Conservation (phyloP, 92 coral and sea anemone species). For the Actinernus sp. region DNA sequence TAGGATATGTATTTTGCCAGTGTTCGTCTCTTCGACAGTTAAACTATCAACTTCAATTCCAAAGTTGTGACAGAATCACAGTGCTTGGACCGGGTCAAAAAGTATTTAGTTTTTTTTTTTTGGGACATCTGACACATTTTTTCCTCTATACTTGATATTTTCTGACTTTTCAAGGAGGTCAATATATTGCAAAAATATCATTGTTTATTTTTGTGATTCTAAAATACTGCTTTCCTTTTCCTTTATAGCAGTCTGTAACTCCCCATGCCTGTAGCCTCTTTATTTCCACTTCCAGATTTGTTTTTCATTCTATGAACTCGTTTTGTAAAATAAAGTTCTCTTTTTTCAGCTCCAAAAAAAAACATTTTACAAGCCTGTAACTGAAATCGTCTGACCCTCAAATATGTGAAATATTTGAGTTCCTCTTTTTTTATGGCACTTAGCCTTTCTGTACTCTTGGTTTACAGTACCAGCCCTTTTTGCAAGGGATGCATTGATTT, state of each 20-base stretch:
- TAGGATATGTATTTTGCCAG: too few relatives aligned
- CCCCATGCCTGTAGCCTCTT: slow-evolving; percentile 55
- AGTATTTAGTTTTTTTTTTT: slow-evolving; percentile 62
- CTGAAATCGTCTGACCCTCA: slow-evolving; percentile 62
- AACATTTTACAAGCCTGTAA: slow-evolving; percentile 38
- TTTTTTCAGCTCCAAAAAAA: slow-evolving; percentile 39
- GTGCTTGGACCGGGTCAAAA: slow-evolving; percentile 53
- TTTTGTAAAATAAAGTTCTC: slow-evolving; percentile 42
- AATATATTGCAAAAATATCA: too few relatives aligned
- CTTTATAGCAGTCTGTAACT: slow-evolving; percentile 38
- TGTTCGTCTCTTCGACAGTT: slow-evolving; percentile 56
- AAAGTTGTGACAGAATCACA: slow-evolving; percentile 62
- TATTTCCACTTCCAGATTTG: slow-evolving; percentile 51
- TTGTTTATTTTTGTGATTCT: too few relatives aligned
- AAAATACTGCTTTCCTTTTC: too few relatives aligned
- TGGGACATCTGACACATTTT: slow-evolving; percentile 53
- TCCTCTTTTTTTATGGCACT: slow-evolving; percentile 27
- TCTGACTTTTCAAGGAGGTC: slow-evolving; percentile 46
- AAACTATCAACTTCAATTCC: slow-evolving; percentile 63
- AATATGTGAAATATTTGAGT: slow-evolving; percentile 60
- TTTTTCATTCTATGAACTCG: slow-evolving; percentile 65
- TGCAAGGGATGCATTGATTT: too few relatives aligned
- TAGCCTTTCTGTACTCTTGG: slow-evolving; percentile 2
- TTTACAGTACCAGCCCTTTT: too few relatives aligned
- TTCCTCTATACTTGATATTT: slow-evolving; percentile 52